Evolutionary conservation across 2,888 invertebrate genomes (phyloP).

Genomic region (Beris morrisii): DNA sequence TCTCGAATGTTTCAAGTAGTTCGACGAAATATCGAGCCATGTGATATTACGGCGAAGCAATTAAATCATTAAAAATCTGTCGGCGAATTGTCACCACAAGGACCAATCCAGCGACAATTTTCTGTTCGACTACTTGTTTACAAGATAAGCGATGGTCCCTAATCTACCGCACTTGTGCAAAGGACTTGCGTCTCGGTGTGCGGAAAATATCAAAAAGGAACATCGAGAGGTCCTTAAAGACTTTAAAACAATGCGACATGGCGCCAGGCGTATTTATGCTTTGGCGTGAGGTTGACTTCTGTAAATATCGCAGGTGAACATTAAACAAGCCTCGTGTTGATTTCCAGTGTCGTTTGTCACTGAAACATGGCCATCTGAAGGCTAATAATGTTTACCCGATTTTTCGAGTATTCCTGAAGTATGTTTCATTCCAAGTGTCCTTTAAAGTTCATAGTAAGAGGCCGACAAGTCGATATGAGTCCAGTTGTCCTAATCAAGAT

Average conservation of each 20-base stretch:
- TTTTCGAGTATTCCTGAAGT: conserved; percentile 11
- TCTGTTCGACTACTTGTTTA: conserved; percentile 33
- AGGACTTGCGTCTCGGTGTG: conserved; percentile 36
- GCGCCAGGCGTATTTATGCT: conserved; percentile 33
- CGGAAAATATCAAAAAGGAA: conserved; percentile 38
- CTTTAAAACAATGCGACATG: conserved; percentile 35
- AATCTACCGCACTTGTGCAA: conserved; percentile 43
- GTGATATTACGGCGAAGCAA: conserved; percentile 17
- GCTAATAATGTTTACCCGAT: conserved; percentile 27
- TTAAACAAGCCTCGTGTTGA: neutral
- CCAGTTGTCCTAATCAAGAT: neutral
- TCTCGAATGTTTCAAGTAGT: conserved; percentile 5
- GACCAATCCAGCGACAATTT: conserved; percentile 3
- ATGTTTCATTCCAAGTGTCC: neutral
- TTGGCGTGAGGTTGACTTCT: conserved; percentile 32
- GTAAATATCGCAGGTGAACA: conserved; percentile 35
- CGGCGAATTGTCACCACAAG: conserved; percentile 17
- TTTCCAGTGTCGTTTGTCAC: conserved; percentile 21
- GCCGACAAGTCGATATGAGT: neutral
- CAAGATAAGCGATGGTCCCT: conserved; percentile 35
- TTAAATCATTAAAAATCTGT: conserved; percentile 35
- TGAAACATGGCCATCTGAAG: conserved; percentile 13
- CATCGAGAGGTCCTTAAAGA: conserved; percentile 24
- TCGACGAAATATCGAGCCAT: conserved; percentile 19
- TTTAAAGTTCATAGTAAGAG: too few species aligned